A percentile compares a stretch with the other conserved stretches of the same genome.
These are phyloP conservation scores for Coelopa frigida DNA, from an alignment of 1,140 invertebrate species.

Conservation along the genomic window DNA sequence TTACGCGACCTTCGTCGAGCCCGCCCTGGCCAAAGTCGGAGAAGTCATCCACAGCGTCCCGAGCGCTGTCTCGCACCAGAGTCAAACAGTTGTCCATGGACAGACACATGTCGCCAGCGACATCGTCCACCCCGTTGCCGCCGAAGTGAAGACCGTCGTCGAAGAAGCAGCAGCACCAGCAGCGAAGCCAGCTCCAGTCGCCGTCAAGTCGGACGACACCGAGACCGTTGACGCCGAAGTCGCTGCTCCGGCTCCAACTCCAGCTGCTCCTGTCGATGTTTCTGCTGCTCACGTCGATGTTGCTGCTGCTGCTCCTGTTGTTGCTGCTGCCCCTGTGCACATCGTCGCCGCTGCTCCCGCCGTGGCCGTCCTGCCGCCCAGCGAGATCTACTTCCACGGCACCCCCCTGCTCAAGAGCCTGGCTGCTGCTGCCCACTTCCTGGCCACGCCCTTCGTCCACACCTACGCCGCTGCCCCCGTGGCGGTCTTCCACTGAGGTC, in stretches of 20 bases:
- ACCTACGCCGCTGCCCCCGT: background rate
- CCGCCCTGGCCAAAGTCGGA: constrained; percentile 3
- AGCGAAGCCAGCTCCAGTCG: constrained; percentile 22
- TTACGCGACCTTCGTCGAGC: background rate
- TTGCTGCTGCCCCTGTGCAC: constrained; percentile 14
- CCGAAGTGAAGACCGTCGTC: constrained; percentile 2
- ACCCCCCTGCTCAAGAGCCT: background rate
- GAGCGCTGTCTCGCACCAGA: constrained; percentile 3
- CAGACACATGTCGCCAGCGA: constrained; percentile 8
- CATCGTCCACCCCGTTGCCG: background rate
- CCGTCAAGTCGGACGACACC: constrained; percentile 39
- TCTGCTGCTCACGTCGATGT: constrained; percentile 16
- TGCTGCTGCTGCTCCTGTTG: constrained; percentile 20
- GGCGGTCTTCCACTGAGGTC: background rate
- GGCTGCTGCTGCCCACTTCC: background rate
- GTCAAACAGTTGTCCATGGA: constrained; percentile 15
- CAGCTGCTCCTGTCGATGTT: too few species aligned
- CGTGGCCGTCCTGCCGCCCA: constrained; percentile 5
- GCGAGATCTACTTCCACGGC: background rate
- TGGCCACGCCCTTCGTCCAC: background rate
- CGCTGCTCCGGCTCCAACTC: constrained; percentile 3
- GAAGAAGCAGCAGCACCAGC: too few species aligned
- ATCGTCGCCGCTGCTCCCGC: constrained; percentile 18
- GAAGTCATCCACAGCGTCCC: constrained; percentile 4
- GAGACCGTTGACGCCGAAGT: constrained; percentile 25